These are phyloP conservation scores for Desmophyllum pertusum DNA, from an alignment of 92 coral and sea anemone genomes.

Conservation along the genomic window DNA sequence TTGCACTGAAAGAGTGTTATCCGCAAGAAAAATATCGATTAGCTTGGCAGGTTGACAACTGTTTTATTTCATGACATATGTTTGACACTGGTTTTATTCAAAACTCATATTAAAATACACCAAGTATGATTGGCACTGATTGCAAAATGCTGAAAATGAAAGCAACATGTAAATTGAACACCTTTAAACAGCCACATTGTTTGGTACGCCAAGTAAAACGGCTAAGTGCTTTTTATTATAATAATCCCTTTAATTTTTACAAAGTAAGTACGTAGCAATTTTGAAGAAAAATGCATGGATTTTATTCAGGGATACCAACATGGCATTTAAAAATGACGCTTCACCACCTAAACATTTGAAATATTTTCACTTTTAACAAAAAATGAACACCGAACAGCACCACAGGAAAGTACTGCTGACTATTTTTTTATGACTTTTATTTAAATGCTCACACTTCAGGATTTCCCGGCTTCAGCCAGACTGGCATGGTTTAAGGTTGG, in stretches of 20 bases:
- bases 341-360: background rate
- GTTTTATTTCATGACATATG: background rate
- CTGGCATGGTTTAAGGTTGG: too few species aligned
- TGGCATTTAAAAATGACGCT: background rate
- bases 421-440: too few species aligned
- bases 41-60: background rate
- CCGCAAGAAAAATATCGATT: background rate
- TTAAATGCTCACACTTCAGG: too few species aligned
- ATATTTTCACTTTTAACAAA: background rate
- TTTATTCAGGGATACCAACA: background rate
- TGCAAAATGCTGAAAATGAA: background rate
- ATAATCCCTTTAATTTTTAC: background rate
- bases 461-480: too few species aligned
- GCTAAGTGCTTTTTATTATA: background rate
- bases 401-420: too few species aligned
- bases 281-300: background rate
- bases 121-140: background rate
- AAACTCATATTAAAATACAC: background rate
- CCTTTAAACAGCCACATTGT: background rate
- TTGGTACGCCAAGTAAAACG: background rate
- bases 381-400: background rate
- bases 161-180: constrained; percentile 1
- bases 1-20: background rate
- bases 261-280: background rate
- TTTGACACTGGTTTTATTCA: background rate